Evolutionary conservation across 92 coral and sea anemone genomes (phyloP), one percentile per base, ranked within the genome.

Genomic region (Palythoa heliodiscus): DNA sequence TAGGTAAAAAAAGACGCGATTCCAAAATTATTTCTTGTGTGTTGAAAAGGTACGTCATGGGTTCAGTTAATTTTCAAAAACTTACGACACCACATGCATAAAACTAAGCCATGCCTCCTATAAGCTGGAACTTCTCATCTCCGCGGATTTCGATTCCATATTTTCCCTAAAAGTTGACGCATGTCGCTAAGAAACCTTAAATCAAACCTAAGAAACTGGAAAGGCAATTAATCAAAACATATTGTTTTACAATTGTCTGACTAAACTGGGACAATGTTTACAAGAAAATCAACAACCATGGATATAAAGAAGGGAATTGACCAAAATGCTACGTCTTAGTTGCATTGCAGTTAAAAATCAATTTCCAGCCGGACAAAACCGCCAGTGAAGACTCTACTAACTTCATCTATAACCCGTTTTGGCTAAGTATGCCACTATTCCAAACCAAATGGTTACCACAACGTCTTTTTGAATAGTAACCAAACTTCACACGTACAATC

Each of bases 51-150:
- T 24, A 7, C 17, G 61, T 25, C 11, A 11, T 48, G 40, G 50
- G 50, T 53, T 76, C 81, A 25, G 66, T 14, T 52, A 23, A 25
- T 17, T 12, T 53, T 55, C 81, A 76, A 55, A 75, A 75, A 7
- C 53, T 54, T 64, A 55, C n/a, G 8, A 40, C 53, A 76, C 24
- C 66, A 29, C 35, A 75, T 6, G 40, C 73, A 76, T 47, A 12
- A 76, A 74, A 54, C 47, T 14, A 76, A 54, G 48, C n/a, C 39
- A 25, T 54, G 67, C 66, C 50, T 76, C 25, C 20, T 54, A 10
- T 25, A n/a, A 11, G 78, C n/a, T 50, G 61, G 78, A 20, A 74
- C 11, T 17, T 50, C 11, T 53, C 39, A 13, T 20, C 37, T 29
- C 78, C 78, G 15, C 5, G 23, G 48, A 35, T 54, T 53, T 25